Evolutionary conservation across 2,888 invertebrate species (phyloP), one percentile per base, ranked within the genome.

Genomic region (Drosophila melanosoma): DNA sequence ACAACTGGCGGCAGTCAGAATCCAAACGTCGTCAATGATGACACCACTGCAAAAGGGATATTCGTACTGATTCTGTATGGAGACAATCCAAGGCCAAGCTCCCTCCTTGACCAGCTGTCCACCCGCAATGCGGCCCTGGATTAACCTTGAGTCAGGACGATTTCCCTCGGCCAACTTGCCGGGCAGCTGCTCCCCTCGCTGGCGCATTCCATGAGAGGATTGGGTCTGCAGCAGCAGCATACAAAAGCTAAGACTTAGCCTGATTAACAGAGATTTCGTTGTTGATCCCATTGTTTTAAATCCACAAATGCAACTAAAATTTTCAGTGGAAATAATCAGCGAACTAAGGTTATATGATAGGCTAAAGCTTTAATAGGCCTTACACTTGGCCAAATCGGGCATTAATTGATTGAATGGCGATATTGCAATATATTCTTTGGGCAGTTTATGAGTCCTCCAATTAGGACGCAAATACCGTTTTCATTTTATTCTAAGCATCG

Each of bases 1-100:
- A 53, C 92, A 92, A 60, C 90, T 92, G 36, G 85, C 89, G 2
- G 92, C 92, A 0, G 92, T 92, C 3, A 90, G n/a, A 3, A 91
- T 58, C 81, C 84, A 91, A 6, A 35, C 5, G 0, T 76, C 38
- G 6, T 72, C 51, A 6, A 92, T 76, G 26, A 92, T 91, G 26
- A 76, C 73, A 15, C 91, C 91, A 2, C 86, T 90, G 67, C 92
- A 92, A 17, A 82, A 79, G 35, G 91, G 92, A 45, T 73, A 79
- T 8, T 79, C 82, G 12, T 11, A 74, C 7, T 29, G 29, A 20
- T 79, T 74, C 69, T 92, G 92, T n/a, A 92, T 33, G 7, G 91
- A 91, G 0, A 87, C 81, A 57, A 92, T 90, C 69, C 89, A 91
- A 15, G 92, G 92, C 45, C 90, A 92, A 2, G 52, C 59, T 26